Evolutionary conservation across 2,888 invertebrate genomes (phyloP), one percentile per base, ranked within the genome.

Genomic region (Cataglyphis livida): DNA sequence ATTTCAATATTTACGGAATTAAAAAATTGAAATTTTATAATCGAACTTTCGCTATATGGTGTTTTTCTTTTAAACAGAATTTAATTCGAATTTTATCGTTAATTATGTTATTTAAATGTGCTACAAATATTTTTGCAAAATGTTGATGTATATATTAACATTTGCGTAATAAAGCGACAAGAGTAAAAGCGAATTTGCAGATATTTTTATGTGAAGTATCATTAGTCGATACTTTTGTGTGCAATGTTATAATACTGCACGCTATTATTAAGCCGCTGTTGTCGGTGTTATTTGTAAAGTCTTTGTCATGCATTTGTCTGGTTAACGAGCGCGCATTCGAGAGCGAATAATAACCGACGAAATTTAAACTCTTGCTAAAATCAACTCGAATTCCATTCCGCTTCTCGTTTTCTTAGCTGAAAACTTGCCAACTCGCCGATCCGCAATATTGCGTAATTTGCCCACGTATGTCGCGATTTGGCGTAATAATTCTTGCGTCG

Each of bases 281-380:
- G 35, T 61, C 35, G 65, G 62, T 51, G 35, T 81, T 59, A 59
- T 54, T 66, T 48, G 59, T 64, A 81, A 84, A 87, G 84, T 91
- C 91, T 91, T 93, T 92, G 91, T 92, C 85, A 90, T 88, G 87
- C 91, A 90, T 92, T 91, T 92, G 90, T 90, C 86, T 85, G 86
- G 82, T 87, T 93, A 93, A 93, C 92, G 91, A 93, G 91, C 89
- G 84, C 84, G 87, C 90, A 87, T 91, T 68, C 57, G 28, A 82
- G 90, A 87, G 91, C 89, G 91, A 92, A 92, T 91, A 93, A 91
- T 88, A 86, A 83, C 88, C 78, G 65, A 83, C 71, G 83, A 90
- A 32, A 90, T 90, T 91, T 91, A 82, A 90, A 92, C 88, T 88
- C 90, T 90, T 85, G 78, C 86, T n/a, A n/a, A 84, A 88, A 15